Percentiles rank a stretch among this genome's conserved stretches.
These are phyloP conservation scores for Melanogrammus aeglefinus DNA, from an alignment of 2,797 vertebrate genomes.

Conservation along the genomic window DNA sequence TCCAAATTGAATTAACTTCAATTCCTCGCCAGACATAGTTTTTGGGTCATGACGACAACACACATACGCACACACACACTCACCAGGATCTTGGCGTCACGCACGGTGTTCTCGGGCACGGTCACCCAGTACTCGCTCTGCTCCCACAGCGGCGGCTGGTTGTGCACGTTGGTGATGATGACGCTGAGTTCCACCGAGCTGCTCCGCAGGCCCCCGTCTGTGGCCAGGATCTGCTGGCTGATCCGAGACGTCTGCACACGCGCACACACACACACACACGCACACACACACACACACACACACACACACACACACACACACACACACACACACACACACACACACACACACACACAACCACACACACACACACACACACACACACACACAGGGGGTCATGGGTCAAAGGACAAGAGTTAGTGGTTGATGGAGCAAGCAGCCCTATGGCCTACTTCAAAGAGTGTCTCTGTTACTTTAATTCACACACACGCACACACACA, in stretches of 20 bases:
- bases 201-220: constrained; percentile 83
- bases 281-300: neutral
- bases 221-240: constrained; percentile 77
- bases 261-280: neutral
- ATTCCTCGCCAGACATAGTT: neutral
- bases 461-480: no score
- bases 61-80: constrained; percentile 32
- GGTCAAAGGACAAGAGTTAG: neutral
- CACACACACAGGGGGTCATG: neutral
- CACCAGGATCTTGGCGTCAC: constrained; percentile 84
- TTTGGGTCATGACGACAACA: neutral
- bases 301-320: neutral
- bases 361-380: neutral
- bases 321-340: neutral
- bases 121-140: constrained; percentile 80
- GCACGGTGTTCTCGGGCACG: constrained; percentile 79
- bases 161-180: constrained; percentile 81
- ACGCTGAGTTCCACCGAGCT: constrained; percentile 82
- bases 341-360: neutral
- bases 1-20: neutral
- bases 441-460: no score
- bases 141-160: constrained; percentile 85
- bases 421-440: neutral
- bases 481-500: neutral
- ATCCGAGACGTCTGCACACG: constrained; percentile 69